Conservation (phyloP, 64 coral and sea anemone genomes). For the Acropora tenuis region DNA sequence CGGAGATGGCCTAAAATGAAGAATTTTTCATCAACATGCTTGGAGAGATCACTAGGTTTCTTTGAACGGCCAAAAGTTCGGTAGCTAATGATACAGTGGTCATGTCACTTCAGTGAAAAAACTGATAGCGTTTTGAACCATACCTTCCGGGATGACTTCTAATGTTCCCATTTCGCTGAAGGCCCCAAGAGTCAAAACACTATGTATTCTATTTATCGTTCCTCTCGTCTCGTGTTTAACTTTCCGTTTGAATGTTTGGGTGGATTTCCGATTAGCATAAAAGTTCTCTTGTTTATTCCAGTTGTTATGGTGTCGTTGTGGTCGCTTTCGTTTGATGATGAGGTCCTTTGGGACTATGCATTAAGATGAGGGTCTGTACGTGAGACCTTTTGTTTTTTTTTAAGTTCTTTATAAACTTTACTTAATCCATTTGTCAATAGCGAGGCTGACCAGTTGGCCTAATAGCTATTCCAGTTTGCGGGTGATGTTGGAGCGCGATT, state of each 20-base stretch:
- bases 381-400: not conserved
- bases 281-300: constrained; percentile 38
- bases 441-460: not conserved
- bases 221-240: not conserved
- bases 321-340: constrained; percentile 5
- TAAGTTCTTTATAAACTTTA: constrained; percentile 28
- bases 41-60: no score
- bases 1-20: no score
- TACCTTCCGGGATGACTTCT: constrained; percentile 24
- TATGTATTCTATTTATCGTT: no score
- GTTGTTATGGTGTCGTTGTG: constrained; percentile 43
- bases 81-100: no score
- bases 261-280: constrained; percentile 3
- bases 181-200: not conserved
- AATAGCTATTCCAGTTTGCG: no score
- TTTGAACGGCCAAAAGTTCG: no score
- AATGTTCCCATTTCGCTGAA: not conserved
- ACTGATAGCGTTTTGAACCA: no score
- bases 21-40: no score
- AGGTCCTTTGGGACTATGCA: constrained; percentile 37
- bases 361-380: not conserved
- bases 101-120: no score
- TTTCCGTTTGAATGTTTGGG: constrained; percentile 5
- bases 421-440: not conserved
- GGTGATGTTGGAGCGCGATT: no score